Evolutionary conservation across 2,797 vertebrate genomes (phyloP).

Genomic region (Microchirus variegatus): DNA sequence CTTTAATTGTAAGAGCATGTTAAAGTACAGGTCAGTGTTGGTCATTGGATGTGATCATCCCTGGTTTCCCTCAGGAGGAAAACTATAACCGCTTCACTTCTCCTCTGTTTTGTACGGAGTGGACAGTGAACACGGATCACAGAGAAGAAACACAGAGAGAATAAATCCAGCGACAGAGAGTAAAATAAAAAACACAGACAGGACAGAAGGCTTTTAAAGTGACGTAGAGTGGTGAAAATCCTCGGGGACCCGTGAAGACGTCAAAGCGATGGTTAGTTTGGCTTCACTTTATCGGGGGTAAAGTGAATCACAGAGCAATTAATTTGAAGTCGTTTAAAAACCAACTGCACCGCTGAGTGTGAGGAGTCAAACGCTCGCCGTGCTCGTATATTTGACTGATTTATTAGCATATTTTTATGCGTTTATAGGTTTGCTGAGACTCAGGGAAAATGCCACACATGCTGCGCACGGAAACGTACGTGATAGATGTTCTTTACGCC

Average conservation of each 20-base stretch:
- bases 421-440: no score
- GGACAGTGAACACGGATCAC: conserved; percentile 47
- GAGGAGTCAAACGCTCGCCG: no score
- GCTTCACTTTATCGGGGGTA: background rate
- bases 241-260: conserved; percentile 8
- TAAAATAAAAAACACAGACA: conserved; percentile 6
- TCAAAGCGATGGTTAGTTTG: conserved; percentile 1
- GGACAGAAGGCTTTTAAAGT: conserved; percentile 16
- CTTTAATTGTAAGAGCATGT: conserved; percentile 21
- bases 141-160: conserved; percentile 18
- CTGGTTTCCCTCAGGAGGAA: conserved; percentile 49
- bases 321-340: no score
- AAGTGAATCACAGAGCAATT: background rate
- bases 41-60: conserved; percentile 65
- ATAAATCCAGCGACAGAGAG: conserved; percentile 12
- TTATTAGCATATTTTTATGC: no score
- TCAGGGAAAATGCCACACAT: no score
- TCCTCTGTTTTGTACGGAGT: conserved; percentile 29
- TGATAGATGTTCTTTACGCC: no score
- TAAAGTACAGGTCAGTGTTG: conserved; percentile 60
- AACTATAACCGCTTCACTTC: conserved; percentile 13
- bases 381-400: no score
- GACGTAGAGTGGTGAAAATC: conserved; percentile 15
- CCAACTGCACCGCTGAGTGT: no score
- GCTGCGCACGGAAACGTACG: no score